Base-by-base conservation (phyloP, 2,113 vertebrate genomes). In the Columba livia region DNA sequence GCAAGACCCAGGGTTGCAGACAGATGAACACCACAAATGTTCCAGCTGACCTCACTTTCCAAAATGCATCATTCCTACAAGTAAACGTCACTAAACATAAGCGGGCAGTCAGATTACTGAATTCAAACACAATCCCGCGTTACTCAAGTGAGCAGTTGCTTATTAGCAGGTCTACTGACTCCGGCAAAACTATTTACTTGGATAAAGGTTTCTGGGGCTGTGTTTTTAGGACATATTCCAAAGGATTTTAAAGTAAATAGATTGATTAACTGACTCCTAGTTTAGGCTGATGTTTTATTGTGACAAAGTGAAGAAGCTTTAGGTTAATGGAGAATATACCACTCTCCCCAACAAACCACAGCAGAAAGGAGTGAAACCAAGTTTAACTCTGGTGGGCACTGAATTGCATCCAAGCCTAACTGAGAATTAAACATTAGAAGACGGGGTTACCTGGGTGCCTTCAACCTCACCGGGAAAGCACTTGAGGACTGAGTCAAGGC, bases 21-120 rank as follows among this genome's bases (percentile, higher is more conserved):
- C 85, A 79, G 85, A 85, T 11, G 77, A 93, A 81, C 65, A 89
- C 61, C 88, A 74, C 83, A 81, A 93, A 53, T 65, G 38, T 57
- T 89, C 72, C 73, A 64, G 77, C 91, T 95, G 94, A 95, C 84
- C 83, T 96, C 86, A 81, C 80, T 78, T 60, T 84, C 91, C 69
- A 81, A 90, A 93, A 85, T 1, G 24, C 84, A 90, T 81, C 91
- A 53, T 89, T 95, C 80, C 86, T 40, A 60, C 61, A 65, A 89
- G 84, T 21, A 72, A 89, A 92, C 1, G 0, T 79, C 90, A 95
- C 21, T 64, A 56, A 67, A 64, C 79, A 81, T 21, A 48, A 71
- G 65, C 2, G 0, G 72, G 67, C 67, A 62, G 64, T 24, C 65
- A 60, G 67, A 86, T 53, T 29, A 67, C 61, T 51, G 83, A 92